These are phyloP conservation scores for Nomada lathburiana DNA, from an alignment of 2,888 invertebrate species.

Conservation along the genomic window DNA sequence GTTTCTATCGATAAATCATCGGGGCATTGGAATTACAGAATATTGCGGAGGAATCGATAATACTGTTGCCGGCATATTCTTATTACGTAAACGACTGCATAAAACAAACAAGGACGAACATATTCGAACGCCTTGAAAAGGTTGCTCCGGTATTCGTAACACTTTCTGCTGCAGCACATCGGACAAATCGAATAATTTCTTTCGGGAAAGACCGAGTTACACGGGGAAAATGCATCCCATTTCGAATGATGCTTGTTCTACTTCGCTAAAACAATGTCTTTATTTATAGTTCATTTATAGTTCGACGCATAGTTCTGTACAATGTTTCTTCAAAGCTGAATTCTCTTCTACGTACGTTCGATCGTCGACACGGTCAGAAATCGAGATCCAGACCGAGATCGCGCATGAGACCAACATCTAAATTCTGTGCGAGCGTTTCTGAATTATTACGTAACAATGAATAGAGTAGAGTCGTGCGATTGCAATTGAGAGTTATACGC, in stretches of 20 bases:
- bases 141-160: background rate
- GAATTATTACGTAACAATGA: slow-evolving; percentile 64
- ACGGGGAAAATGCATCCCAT: too few species aligned
- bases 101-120: background rate
- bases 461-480: slow-evolving; percentile 52
- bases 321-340: background rate
- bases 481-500: slow-evolving; percentile 58
- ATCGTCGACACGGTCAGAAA: background rate
- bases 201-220: too few species aligned
- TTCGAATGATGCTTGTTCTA: too few species aligned
- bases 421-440: slow-evolving; percentile 42
- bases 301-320: too few species aligned
- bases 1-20: background rate
- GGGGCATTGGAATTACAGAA: slow-evolving; percentile 18
- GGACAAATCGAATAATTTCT: too few species aligned
- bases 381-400: slow-evolving; percentile 13
- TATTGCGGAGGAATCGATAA: slow-evolving; percentile 11
- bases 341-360: slow-evolving; percentile 4
- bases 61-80: slow-evolving; percentile 22
- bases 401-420: slow-evolving; percentile 25
- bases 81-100: slow-evolving; percentile 23
- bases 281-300: too few species aligned
- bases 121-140: background rate
- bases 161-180: too few species aligned
- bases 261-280: too few species aligned